Evolutionary conservation across 2,113 vertebrate species (phyloP).

Genomic region (Halichoeres trimaculatus): DNA sequence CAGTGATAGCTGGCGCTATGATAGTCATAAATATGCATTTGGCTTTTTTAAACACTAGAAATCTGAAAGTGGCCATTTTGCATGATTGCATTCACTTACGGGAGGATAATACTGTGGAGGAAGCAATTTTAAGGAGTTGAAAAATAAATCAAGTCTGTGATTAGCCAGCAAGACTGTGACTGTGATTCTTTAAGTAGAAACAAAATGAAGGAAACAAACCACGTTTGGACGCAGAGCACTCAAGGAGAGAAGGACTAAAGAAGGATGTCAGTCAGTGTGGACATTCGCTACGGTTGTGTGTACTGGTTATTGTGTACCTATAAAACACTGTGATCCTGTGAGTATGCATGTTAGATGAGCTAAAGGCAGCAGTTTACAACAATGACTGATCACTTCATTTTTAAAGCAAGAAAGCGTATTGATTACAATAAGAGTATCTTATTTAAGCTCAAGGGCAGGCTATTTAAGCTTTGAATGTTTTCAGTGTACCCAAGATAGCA

Average conservation of each 20-base stretch:
- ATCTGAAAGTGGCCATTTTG: conserved; percentile 60
- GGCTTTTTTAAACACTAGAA: conserved; percentile 56
- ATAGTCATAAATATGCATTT: conserved; percentile 68
- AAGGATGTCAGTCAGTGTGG: conserved; percentile 2
- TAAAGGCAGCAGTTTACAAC: background rate
- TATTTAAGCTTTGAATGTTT: background rate
- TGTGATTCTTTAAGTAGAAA: background rate
- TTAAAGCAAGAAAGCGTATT: background rate
- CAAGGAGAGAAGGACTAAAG: background rate
- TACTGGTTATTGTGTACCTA: background rate
- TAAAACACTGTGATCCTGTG: background rate
- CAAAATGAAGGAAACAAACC: background rate
- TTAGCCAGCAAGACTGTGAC: conserved; percentile 24
- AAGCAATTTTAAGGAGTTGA: conserved; percentile 45
- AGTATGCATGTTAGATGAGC: background rate
- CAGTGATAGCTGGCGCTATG: conserved; percentile 33
- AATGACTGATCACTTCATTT: background rate
- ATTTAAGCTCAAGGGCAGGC: no score
- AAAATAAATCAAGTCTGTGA: conserved; percentile 44
- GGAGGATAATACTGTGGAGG: conserved; percentile 29
- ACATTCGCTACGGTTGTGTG: background rate
- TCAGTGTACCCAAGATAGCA: no score
- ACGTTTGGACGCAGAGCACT: background rate
- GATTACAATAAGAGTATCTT: background rate
- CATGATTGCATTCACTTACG: conserved; percentile 63